Evolutionary conservation across 2,113 vertebrate genomes (phyloP).

Genomic region (Oplegnathus fasciatus): DNA sequence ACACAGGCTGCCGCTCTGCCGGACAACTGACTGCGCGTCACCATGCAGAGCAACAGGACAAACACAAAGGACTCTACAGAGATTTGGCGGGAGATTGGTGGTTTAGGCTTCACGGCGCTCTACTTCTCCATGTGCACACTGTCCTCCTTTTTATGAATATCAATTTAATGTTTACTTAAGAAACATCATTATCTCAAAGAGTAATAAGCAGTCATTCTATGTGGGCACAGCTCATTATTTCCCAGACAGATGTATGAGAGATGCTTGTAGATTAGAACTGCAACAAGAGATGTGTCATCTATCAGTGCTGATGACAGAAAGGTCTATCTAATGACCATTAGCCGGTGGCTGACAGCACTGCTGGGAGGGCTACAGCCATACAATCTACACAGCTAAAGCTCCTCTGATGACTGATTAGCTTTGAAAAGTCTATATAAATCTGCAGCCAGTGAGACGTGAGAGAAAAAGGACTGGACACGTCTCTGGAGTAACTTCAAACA

Average conservation of each 20-base stretch:
- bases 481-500: slow-evolving; percentile 77
- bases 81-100: slow-evolving; percentile 23
- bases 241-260: slow-evolving; percentile 78
- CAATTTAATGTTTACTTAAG: slow-evolving; percentile 75
- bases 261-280: slow-evolving; percentile 74
- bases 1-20: slow-evolving; percentile 71
- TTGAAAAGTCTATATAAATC: slow-evolving; percentile 79
- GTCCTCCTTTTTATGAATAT: slow-evolving; percentile 64
- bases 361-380: slow-evolving; percentile 79
- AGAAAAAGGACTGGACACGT: slow-evolving; percentile 68
- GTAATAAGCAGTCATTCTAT: slow-evolving; percentile 76
- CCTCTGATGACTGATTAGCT: slow-evolving; percentile 82
- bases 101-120: slow-evolving; percentile 20
- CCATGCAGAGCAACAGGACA: slow-evolving; percentile 68
- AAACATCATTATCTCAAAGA: slow-evolving; percentile 77
- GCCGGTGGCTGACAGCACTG: slow-evolving; percentile 79
- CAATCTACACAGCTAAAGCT: slow-evolving; percentile 75
- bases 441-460: slow-evolving; percentile 74
- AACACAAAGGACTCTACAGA: slow-evolving; percentile 52
- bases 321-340: slow-evolving; percentile 85
- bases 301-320: slow-evolving; percentile 81
- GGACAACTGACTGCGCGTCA: slow-evolving; percentile 60
- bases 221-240: slow-evolving; percentile 80
- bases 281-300: slow-evolving; percentile 80
- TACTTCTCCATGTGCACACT: slow-evolving; percentile 29